Conservation (phyloP, 1,140 invertebrate genomes). For the Aphaenogaster floridana region DNA sequence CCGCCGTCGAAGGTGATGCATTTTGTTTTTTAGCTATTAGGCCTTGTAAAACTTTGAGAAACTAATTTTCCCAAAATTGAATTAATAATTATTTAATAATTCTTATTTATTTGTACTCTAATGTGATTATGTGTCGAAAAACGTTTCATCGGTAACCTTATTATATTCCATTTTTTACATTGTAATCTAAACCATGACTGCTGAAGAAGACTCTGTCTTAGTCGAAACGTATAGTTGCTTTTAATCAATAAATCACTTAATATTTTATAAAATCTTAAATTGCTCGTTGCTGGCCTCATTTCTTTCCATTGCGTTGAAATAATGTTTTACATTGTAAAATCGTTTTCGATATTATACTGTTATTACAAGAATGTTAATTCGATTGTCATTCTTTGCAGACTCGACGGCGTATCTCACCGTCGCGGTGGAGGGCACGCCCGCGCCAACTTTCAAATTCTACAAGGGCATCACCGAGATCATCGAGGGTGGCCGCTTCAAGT, state of each 20-base stretch:
- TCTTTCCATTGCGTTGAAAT: too few relatives aligned
- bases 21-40: neutral
- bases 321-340: neutral
- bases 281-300: too few relatives aligned
- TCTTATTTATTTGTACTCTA: too few relatives aligned
- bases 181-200: too few relatives aligned
- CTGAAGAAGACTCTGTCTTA: too few relatives aligned
- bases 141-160: too few relatives aligned
- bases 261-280: too few relatives aligned
- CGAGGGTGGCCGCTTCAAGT: slow-evolving; percentile 97
- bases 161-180: too few relatives aligned
- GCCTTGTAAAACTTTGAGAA: neutral
- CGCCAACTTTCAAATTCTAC: slow-evolving; percentile 98
- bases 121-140: too few relatives aligned
- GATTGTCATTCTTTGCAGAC: slow-evolving; percentile 87
- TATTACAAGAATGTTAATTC: neutral
- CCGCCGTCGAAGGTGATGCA: slow-evolving; percentile 95
- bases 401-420: slow-evolving; percentile 96
- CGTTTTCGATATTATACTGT: neutral
- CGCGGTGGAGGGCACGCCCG: slow-evolving; percentile 96
- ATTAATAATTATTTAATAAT: too few relatives aligned
- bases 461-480: slow-evolving; percentile 96
- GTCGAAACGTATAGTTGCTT: too few relatives aligned
- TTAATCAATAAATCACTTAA: too few relatives aligned
- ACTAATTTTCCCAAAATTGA: neutral